Base-by-base conservation (phyloP, 2,113 vertebrate genomes). In the Pluvialis apricaria region DNA sequence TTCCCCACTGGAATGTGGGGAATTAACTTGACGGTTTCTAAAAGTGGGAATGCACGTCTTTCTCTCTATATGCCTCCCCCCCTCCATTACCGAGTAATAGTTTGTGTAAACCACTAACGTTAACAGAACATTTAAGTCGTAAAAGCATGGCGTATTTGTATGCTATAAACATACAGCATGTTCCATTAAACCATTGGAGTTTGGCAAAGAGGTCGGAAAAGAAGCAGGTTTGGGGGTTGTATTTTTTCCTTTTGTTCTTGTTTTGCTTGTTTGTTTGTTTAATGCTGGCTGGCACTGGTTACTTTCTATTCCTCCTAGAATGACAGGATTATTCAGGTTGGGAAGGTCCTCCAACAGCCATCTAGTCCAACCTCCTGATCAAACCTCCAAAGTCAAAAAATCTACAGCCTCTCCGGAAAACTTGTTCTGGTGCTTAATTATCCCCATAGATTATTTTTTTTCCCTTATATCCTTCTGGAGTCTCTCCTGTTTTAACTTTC, bases 101-200 rank as follows among this genome's bases (percentile, higher is more conserved):
- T 47, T 58, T 82, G 42, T 1, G 1, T 38, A 60, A 83, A 79
- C 31, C 0, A 1, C 1, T 60, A 24, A 22, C 32, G 24, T 49
- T 10, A 72, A 61, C 26, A 45, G 75, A 45, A 69, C 3, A 38
- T 21, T 55, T 44, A 75, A 61, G 20, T 10, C 40, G 28, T 20
- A 86, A 80, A 49, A 71, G 8, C 14, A 19, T 3, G 14, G 13
- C 29, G 15, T 45, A 80, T 54, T 40, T 36, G 13, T 47, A 71
- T 31, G n/a, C 8, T 55, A 71, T n/a, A 88, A 71, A 60, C 19
- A 49, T 25, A 72, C 5, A 82, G 47, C 12, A 54, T 44, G 20
- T 44, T 65, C 24, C 61, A 66, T 13, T 60, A 57, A 58, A 32
- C 13, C 38, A 8, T 6, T 47, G 60, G 42, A 71, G 24, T 44